phyloP scores from a whole-genome alignment of 2,888 invertebrate genomes.

The Hirtodrosophila cameraria region DNA sequence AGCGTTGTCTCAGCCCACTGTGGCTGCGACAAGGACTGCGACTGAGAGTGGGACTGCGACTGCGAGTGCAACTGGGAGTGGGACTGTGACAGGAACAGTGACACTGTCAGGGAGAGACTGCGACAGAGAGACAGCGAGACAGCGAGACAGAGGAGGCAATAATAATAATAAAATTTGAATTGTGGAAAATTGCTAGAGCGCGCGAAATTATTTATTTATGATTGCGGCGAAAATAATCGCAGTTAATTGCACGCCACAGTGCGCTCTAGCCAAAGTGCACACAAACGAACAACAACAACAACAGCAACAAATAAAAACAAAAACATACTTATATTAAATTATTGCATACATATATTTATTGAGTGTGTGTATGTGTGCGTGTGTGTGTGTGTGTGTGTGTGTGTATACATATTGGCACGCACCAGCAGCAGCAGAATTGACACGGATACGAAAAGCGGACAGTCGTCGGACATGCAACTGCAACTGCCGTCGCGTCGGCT shows the following conservation, averaged over 20 bases:
- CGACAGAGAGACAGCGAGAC: neutral
- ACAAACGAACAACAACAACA: too few relatives aligned
- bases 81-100: neutral
- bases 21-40: neutral
- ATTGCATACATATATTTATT: slow-evolving; percentile 9
- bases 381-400: slow-evolving; percentile 21
- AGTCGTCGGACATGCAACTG: slow-evolving; percentile 58
- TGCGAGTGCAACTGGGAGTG: neutral
- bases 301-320: too few relatives aligned
- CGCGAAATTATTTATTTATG: slow-evolving; percentile 82
- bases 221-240: slow-evolving; percentile 80
- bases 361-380: slow-evolving; percentile 24
- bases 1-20: slow-evolving; percentile 22
- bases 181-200: slow-evolving; percentile 76
- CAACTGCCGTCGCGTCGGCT: slow-evolving; percentile 57
- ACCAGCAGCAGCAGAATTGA: slow-evolving; percentile 36
- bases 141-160: slow-evolving; percentile 39
- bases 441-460: slow-evolving; percentile 46
- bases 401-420: slow-evolving; percentile 35
- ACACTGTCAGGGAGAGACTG: neutral
- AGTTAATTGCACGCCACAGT: slow-evolving; percentile 80
- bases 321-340: slow-evolving; percentile 16
- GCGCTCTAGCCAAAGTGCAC: slow-evolving; percentile 30
- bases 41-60: neutral
- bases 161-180: slow-evolving; percentile 80